Base-by-base conservation (phyloP, 2,888 invertebrate species). In the Melinopterus prodromus region DNA sequence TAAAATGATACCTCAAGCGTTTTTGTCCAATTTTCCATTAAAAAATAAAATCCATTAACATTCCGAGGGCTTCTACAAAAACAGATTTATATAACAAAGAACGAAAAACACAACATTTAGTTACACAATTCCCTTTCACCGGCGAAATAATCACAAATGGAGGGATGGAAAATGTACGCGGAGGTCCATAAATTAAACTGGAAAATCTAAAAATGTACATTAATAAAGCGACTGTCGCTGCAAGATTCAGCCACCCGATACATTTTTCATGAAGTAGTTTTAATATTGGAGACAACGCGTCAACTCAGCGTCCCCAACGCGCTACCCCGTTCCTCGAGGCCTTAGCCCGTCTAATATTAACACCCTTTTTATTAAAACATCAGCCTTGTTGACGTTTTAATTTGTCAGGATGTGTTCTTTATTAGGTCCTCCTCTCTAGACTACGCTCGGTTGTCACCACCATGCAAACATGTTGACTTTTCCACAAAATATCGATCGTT, bases 401-500 rank as follows among this genome's bases (percentile, higher is more conserved):
- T 74, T 74, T 74, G 74, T 74, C 74, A 74, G 37, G 74, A 36
- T 74, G 74, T 37, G 36, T 74, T 74, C 74, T 36, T 74, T 74
- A 74, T 53, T 53, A 53, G 53, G 53, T 53, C 53, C 53, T 53
- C 53, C 12, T 53, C 53, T 7, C 53, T 53, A 53, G 9, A 53
- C 7, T 12, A 12, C 53, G 3, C 53, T 53, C 12, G 53, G 53
- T 53, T 53, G 53, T 53, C 53, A 53, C 53, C 53, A 12, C 12
- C 9, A 53, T 53, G 53, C 7, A 53, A 53, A 53, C 53, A 53
- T 53, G 53, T 53, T 53, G 53, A 53, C 26, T 53, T 9, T 53
- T 9, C 53, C 7, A 9, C 53, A 53, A 12, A 2, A 9, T 53
- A 53, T 53, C 53, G 53, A 53, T 9, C 53, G 53, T 1, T 12